These are phyloP conservation scores for Dissostichus mawsoni DNA, from an alignment of 2,113 vertebrate genomes.

Conservation along the genomic window DNA sequence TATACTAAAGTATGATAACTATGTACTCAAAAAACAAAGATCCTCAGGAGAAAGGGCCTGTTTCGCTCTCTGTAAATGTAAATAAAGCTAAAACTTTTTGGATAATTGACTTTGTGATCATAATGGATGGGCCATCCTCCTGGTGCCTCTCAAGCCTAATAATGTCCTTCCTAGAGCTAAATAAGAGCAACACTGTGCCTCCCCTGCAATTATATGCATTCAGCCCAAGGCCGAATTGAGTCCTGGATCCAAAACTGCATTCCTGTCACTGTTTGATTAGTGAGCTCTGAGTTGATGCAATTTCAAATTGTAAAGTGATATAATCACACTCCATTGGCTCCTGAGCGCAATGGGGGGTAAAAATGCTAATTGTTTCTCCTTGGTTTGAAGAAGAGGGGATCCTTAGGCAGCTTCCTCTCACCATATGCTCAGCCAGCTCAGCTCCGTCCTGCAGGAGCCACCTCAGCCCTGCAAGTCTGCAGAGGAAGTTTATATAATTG, in stretches of 20 bases:
- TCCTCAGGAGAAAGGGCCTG: background rate
- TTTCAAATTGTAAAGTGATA: slow-evolving; percentile 38
- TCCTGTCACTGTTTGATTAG: slow-evolving; percentile 9
- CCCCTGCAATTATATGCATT: background rate
- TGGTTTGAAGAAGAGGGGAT: slow-evolving; percentile 51
- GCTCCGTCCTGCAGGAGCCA: slow-evolving; percentile 67
- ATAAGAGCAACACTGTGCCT: slow-evolving; percentile 3
- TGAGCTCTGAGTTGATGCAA: slow-evolving; percentile 10
- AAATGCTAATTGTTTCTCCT: slow-evolving; percentile 57
- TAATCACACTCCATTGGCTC: slow-evolving; percentile 23
- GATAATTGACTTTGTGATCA: background rate
- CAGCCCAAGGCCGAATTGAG: background rate
- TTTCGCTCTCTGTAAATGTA: too few species aligned
- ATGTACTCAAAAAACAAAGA: background rate
- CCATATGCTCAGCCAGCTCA: slow-evolving; percentile 75
- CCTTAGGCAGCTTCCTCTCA: slow-evolving; percentile 68
- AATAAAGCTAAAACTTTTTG: background rate
- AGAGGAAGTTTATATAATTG: slow-evolving; percentile 68
- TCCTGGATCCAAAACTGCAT: slow-evolving; percentile 15
- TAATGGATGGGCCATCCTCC: background rate
- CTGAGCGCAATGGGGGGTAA: background rate
- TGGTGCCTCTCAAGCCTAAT: background rate
- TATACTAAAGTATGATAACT: background rate
- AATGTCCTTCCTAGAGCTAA: slow-evolving; percentile 3
- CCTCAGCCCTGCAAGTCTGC: slow-evolving; percentile 63